Conservation (phyloP, 2,888 invertebrate genomes). For the Branchellion lobata region DNA sequence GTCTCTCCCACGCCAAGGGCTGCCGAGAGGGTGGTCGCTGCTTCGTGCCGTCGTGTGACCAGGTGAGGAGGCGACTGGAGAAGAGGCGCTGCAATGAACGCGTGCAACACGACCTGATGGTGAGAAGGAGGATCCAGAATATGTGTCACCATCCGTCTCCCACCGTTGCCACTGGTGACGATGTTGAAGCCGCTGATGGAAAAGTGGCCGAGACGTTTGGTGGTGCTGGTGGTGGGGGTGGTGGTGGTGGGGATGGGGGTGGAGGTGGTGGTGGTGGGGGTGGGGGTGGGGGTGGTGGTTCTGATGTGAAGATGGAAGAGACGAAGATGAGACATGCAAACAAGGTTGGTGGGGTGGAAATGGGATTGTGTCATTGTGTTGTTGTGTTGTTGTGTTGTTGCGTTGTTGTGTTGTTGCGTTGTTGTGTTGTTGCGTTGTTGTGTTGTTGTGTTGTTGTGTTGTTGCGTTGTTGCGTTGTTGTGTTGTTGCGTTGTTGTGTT, state of each 20-base stretch:
- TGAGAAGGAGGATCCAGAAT: slow-evolving; percentile 69
- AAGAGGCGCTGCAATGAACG: slow-evolving; percentile 94
- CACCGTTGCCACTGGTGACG: slow-evolving; percentile 2
- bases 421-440: too few species aligned
- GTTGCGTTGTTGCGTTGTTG: too few species aligned
- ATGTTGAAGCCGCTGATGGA: neutral
- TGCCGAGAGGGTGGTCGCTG: slow-evolving; percentile 84
- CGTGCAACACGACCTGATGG: slow-evolving; percentile 88
- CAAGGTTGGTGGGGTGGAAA: neutral
- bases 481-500: too few species aligned
- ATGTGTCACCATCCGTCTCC: slow-evolving; percentile 59
- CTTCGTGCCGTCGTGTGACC: slow-evolving; percentile 96
- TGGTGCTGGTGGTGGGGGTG: neutral
- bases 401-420: too few species aligned
- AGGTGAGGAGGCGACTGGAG: slow-evolving; percentile 94
- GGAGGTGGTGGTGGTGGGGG: neutral
- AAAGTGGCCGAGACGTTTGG: neutral
- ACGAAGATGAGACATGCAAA: too few species aligned
- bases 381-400: too few species aligned
- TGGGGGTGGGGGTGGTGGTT: neutral
- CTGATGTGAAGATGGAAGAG: neutral
- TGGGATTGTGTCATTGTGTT: too few species aligned
- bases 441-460: too few species aligned
- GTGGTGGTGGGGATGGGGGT: neutral
- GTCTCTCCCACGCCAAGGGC: slow-evolving; percentile 98